phyloP scores from a whole-genome alignment of 2,113 vertebrate species.

The Upupa epops region DNA sequence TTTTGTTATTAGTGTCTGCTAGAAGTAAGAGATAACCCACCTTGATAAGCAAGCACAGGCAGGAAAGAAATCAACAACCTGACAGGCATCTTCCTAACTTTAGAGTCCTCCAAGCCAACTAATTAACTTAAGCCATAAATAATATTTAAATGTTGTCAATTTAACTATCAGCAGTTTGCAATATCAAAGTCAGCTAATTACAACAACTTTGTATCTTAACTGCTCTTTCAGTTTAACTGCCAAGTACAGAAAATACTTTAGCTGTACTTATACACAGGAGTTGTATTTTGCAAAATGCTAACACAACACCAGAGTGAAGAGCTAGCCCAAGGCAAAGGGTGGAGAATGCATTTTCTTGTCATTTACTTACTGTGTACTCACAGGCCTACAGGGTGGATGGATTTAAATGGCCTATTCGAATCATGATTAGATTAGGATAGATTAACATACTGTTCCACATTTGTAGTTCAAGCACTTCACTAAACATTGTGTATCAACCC shows the following conservation, averaged over 20 bases:
- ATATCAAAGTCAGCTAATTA: conserved; percentile 25
- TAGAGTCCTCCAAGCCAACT: not conserved
- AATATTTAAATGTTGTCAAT: not conserved
- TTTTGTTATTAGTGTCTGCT: too few species aligned
- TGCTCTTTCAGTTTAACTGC: not conserved
- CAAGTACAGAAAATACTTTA: conserved; percentile 27
- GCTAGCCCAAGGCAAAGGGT: not conserved
- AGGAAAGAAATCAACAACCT: not conserved
- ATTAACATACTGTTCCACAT: not conserved
- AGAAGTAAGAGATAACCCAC: not conserved
- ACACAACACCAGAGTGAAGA: not conserved
- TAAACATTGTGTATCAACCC: not conserved
- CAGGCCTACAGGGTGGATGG: not conserved
- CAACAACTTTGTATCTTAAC: not conserved
- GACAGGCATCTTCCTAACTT: not conserved
- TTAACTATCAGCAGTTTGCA: conserved; percentile 24
- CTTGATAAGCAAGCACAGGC: conserved; percentile 9
- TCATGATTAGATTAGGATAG: not conserved
- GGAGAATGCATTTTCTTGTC: conserved; percentile 21
- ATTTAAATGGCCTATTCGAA: conserved; percentile 6
- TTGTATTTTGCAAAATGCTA: not conserved
- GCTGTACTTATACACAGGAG: not conserved
- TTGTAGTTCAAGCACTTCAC: not conserved
- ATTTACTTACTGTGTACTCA: not conserved
- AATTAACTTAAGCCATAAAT: conserved; percentile 36